phyloP scores from a whole-genome alignment of 2,797 vertebrate species.

The Meriones psammophilus region DNA sequence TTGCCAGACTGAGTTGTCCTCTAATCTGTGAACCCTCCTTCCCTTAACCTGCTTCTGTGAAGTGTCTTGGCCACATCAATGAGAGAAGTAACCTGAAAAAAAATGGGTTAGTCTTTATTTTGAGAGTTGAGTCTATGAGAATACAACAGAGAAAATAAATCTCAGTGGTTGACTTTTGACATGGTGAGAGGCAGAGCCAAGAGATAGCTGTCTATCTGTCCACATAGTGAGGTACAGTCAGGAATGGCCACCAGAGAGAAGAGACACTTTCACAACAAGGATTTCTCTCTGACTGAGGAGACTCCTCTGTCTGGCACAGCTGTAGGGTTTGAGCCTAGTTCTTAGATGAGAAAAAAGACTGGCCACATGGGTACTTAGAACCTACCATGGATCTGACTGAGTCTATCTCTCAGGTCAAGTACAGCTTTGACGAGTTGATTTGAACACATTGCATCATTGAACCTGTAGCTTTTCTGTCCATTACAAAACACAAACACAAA shows the following conservation, averaged over 20 bases:
- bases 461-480: neutral
- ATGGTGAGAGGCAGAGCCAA: rapidly evolving
- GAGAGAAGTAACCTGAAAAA: neutral
- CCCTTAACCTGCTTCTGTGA: neutral
- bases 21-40: neutral
- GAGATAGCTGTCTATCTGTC: neutral
- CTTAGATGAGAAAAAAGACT: neutral
- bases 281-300: rapidly evolving
- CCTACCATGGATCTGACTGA: no score
- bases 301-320: neutral
- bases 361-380: no score
- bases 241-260: rapidly evolving
- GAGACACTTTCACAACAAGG: rapidly evolving
- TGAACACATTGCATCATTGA: neutral
- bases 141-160: neutral
- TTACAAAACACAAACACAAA: neutral
- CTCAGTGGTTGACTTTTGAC: neutral
- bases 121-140: neutral
- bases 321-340: rapidly evolving
- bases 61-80: neutral
- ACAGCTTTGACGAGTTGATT: neutral
- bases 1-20: no score
- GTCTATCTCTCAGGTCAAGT: neutral
- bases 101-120: constrained; percentile 22
- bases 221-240: no score